These are phyloP conservation scores for Montipora cactus DNA, from an alignment of 64 coral and sea anemone species.

Conservation along the genomic window DNA sequence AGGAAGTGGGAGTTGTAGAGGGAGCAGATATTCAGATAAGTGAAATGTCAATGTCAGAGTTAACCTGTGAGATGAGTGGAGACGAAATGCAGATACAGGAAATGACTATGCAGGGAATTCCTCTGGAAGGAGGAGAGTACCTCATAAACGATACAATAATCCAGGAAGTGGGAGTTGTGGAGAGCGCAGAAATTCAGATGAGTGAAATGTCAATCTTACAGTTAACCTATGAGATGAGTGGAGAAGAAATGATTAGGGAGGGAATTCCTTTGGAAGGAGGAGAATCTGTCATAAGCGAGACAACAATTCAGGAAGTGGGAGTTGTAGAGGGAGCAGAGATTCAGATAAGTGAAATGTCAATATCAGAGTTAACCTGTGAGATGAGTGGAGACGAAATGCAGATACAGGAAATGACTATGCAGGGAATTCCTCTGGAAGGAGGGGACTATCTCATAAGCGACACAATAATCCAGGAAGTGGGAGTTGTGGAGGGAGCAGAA, in stretches of 20 bases:
- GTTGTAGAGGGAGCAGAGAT: neutral
- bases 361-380: neutral
- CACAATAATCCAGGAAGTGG: neutral
- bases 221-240: too few species aligned
- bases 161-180: too few species aligned
- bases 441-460: neutral
- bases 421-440: neutral
- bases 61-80: neutral
- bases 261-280: neutral
- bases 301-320: neutral
- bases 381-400: neutral
- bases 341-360: neutral
- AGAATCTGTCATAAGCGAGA: neutral
- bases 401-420: neutral
- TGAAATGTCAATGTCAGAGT: neutral
- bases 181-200: too few species aligned
- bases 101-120: constrained; percentile 1
- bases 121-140: neutral
- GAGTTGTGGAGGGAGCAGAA: too few species aligned
- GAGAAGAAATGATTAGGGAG: too few species aligned
- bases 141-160: neutral
- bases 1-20: neutral
- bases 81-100: neutral
- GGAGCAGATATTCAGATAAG: neutral
- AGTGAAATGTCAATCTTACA: too few species aligned